These are phyloP conservation scores for Drosophila insularis DNA, from an alignment of 1,140 invertebrate genomes.

Conservation along the genomic window DNA sequence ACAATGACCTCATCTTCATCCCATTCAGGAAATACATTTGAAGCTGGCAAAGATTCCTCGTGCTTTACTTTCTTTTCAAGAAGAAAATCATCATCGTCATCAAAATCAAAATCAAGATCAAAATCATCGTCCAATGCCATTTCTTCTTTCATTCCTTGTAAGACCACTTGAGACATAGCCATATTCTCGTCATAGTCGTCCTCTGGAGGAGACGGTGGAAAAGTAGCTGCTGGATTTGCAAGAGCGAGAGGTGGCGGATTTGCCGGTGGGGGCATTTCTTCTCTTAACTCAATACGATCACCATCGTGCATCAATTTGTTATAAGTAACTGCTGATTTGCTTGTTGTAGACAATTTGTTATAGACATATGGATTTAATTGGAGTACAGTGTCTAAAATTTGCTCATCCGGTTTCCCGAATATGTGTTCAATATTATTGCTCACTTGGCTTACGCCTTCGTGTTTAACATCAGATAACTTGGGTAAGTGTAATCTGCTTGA, in stretches of 20 bases:
- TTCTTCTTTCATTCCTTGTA: constrained; percentile 69
- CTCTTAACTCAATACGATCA: constrained; percentile 46
- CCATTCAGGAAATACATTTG: constrained; percentile 6
- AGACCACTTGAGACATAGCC: constrained; percentile 52
- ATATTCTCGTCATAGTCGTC: constrained; percentile 51
- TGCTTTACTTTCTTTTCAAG: neutral
- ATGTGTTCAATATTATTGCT: constrained; percentile 53
- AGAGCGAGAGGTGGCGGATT: neutral
- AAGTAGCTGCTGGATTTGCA: neutral
- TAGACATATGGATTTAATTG: constrained; percentile 55
- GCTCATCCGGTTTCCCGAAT: constrained; percentile 64
- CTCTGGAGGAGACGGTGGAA: neutral
- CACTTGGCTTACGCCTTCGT: constrained; percentile 44
- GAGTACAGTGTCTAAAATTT: constrained; percentile 38
- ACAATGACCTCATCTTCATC: constrained; percentile 46
- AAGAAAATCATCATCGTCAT: constrained; percentile 18
- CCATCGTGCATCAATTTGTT: constrained; percentile 38
- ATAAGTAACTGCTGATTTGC: neutral
- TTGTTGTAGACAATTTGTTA: constrained; percentile 36
- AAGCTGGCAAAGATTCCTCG: no score
- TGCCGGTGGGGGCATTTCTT: neutral
- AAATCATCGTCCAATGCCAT: constrained; percentile 33
- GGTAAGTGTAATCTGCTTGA: constrained; percentile 52
- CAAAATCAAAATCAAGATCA: neutral
- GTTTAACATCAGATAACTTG: constrained; percentile 53